phyloP scores from a whole-genome alignment of 2,888 invertebrate genomes.

The Tachina grossa region DNA sequence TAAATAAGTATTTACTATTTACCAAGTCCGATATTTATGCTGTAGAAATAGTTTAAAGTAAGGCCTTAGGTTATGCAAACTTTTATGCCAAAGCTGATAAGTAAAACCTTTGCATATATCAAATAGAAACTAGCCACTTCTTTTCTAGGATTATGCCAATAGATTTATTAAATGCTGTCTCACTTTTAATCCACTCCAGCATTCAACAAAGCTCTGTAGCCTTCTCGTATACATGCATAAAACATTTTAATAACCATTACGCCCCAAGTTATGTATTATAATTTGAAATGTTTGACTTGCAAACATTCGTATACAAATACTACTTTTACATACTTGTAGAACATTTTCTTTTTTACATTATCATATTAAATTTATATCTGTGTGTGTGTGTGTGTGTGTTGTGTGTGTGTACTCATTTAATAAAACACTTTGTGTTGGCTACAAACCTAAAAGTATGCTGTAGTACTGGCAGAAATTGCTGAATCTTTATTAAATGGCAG shows the following conservation, averaged over 20 bases:
- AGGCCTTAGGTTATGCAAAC: too few species aligned
- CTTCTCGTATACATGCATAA: not conserved
- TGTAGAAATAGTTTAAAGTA: too few species aligned
- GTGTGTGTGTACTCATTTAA: slow-evolving; percentile 6
- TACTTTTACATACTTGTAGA: not conserved
- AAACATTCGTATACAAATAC: not conserved
- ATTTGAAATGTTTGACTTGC: slow-evolving; percentile 35
- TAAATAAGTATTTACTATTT: too few species aligned
- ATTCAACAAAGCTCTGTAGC: not conserved
- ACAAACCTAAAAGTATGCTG: slow-evolving; percentile 14
- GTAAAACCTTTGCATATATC: not conserved
- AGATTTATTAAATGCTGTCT: not conserved
- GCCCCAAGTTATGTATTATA: slow-evolving; percentile 39
- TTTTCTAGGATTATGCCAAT: not conserved
- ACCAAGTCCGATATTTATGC: too few species aligned
- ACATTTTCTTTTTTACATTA: slow-evolving; percentile 1
- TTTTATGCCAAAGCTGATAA: too few species aligned
- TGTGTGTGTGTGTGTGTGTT: not conserved
- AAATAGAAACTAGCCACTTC: not conserved
- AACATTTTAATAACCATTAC: slow-evolving; percentile 7
- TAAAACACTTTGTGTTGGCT: slow-evolving; percentile 18
- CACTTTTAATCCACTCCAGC: not conserved
- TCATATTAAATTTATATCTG: slow-evolving; percentile 19
- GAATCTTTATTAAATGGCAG: not conserved
- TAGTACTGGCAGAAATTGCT: not conserved